These are phyloP conservation scores for Cabera pusaria DNA, from an alignment of 2,888 invertebrate species.

Conservation along the genomic window DNA sequence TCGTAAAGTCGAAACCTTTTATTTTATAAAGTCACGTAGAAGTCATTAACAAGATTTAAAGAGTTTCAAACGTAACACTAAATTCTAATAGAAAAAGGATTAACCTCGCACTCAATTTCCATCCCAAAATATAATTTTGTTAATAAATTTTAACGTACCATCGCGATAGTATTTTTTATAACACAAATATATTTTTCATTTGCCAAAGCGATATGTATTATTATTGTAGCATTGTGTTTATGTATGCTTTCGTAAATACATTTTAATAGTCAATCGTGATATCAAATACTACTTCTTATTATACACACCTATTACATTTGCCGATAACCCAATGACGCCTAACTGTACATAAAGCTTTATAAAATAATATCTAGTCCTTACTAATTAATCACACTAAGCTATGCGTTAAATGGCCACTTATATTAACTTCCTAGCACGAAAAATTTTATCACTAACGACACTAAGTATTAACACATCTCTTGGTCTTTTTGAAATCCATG, in stretches of 20 bases:
- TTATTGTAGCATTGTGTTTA: conserved; percentile 78
- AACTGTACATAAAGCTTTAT: conserved; percentile 80
- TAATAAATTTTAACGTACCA: conserved; percentile 57
- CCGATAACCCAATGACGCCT: conserved; percentile 69
- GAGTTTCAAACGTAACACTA: conserved; percentile 43
- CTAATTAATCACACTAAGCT: conserved; percentile 75
- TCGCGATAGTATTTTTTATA: conserved; percentile 51
- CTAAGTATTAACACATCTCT: too few relatives aligned
- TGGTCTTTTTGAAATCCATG: too few relatives aligned
- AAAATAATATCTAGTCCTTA: conserved; percentile 77
- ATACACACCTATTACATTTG: conserved; percentile 71
- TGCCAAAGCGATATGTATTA: conserved; percentile 80
- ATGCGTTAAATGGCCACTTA: conserved; percentile 66
- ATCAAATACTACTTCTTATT: conserved; percentile 78
- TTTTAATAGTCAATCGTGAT: conserved; percentile 58
- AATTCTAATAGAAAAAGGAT: conserved; percentile 40
- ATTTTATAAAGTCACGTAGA: conserved; percentile 27
- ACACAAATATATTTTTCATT: conserved; percentile 45
- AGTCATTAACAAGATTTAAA: conserved; percentile 41
- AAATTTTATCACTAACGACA: conserved; percentile 4
- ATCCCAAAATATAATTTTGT: conserved; percentile 38
- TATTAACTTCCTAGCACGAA: conserved; percentile 46
- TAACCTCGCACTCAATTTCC: conserved; percentile 34
- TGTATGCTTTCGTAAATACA: conserved; percentile 57
- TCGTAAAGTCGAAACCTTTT: conserved; percentile 29